Evolutionary conservation across 2,797 vertebrate species (phyloP), one percentile per base, ranked within the genome.

Genomic region (Esox masquinongy): DNA sequence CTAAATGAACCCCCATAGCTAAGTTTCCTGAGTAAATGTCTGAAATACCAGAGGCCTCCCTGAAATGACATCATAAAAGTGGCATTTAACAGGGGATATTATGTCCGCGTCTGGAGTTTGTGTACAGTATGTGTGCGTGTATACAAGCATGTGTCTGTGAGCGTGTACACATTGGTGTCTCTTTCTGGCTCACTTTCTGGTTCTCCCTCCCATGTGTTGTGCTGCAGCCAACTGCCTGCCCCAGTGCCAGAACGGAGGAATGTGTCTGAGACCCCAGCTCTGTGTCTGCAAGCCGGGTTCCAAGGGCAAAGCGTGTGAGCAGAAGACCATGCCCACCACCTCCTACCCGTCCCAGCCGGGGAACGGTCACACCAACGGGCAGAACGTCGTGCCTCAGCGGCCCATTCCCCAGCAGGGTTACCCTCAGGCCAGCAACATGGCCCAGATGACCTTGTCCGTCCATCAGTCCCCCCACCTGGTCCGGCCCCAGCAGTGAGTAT

Each of bases 281-380:
- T 99, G 98, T 77, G 95, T 99, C 84, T 99, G 98, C 84, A 98
- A 98, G 79, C 95, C 95, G 11, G 97, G 97, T 73, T 98, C 96
- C 47, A 95, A 95, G 87, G 98, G 98, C 50, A 96, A 91, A 87
- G 89, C 94, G 74, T 99, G 98, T 70, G 97, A 98, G 85, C 95
- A 94, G 70, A 92, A 89, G 79, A 85, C 85, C 2, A n/a, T 84
- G 76, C 93, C 88, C 70, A 70, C 85, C 34, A 85, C 87, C 51
- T 84, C 94, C 86, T 93, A 94, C 78, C 91, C 95, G 0, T 85
- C 90, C 17, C 31, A 74, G 74, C 87, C 90, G 1, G 88, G 84
- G 22, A 90, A 82, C 0, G 92, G 91, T 49, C 91, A 92, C 80
- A 81, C 77, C 76, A 68, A 51, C 19, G 68, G 73, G 12, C 83